Evolutionary conservation across 2,888 invertebrate species (phyloP).

Genomic region (Troglohyphantes excavatus): DNA sequence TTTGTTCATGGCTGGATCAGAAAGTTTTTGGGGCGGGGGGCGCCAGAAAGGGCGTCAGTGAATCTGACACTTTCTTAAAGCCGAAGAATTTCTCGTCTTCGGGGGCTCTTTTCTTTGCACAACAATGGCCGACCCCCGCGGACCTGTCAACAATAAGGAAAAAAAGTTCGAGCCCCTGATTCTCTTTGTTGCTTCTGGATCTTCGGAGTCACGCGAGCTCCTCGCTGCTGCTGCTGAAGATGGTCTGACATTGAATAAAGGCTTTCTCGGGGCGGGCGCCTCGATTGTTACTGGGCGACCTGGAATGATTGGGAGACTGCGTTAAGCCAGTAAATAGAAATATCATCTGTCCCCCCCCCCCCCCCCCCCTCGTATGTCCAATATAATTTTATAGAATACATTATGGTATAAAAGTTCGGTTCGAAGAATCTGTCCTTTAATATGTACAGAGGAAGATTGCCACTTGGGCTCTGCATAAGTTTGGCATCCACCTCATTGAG

Average conservation of each 20-base stretch:
- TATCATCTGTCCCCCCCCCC: not conserved
- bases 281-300: not conserved
- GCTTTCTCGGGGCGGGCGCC: not conserved
- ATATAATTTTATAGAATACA: conserved; percentile 5
- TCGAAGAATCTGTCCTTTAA: too few relatives aligned
- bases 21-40: not conserved
- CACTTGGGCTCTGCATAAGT: too few relatives aligned
- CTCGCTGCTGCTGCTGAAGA: not conserved
- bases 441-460: too few relatives aligned
- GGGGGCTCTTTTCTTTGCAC: not conserved
- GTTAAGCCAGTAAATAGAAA: conserved; percentile 1
- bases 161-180: not conserved
- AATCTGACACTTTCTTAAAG: conserved; percentile 5
- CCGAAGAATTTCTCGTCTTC: conserved; percentile 5
- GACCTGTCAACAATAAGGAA: conserved; percentile 1
- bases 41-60: not conserved
- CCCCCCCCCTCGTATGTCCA: not conserved
- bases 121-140: conserved; percentile 5
- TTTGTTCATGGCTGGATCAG: not conserved
- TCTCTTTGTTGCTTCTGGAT: not conserved
- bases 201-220: not conserved
- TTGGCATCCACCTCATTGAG: too few relatives aligned
- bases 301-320: not conserved
- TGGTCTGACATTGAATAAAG: not conserved
- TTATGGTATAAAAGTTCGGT: not conserved